Evolutionary conservation across 2,797 vertebrate species (phyloP).

Genomic region (Hippopotamyrus pictus): DNA sequence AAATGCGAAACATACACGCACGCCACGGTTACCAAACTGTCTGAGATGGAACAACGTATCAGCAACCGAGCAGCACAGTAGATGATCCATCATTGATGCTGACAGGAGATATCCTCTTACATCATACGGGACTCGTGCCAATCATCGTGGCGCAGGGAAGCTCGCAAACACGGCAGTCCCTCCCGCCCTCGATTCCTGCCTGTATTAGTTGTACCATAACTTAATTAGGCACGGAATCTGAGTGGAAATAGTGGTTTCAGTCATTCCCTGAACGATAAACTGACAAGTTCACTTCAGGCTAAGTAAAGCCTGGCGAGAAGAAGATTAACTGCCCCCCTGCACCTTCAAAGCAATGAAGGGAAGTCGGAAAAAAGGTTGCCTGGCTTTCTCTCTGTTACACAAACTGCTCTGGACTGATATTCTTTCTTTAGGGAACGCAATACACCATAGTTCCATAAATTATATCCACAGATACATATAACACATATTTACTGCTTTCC

Average conservation of each 20-base stretch:
- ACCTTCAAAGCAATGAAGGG: constrained; percentile 42
- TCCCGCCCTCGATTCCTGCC: constrained; percentile 37
- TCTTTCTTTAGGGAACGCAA: constrained; percentile 8
- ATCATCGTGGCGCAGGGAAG: constrained; percentile 24
- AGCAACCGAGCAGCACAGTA: background rate
- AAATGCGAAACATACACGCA: background rate
- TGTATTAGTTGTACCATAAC: constrained; percentile 25
- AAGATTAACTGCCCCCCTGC: constrained; percentile 46
- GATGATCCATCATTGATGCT: background rate
- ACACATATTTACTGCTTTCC: constrained; percentile 58
- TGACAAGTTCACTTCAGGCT: constrained; percentile 52
- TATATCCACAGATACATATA: constrained; percentile 53
- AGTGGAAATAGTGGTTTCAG: constrained; percentile 67
- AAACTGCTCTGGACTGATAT: background rate
- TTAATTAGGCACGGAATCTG: constrained; percentile 33
- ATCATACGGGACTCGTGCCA: constrained; percentile 21
- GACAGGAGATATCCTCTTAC: constrained; percentile 9
- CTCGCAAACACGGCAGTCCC: constrained; percentile 17
- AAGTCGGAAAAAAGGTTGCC: constrained; percentile 22
- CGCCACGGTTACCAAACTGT: background rate
- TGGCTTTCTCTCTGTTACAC: constrained; percentile 42
- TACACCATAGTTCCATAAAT: constrained; percentile 54
- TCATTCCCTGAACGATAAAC: constrained; percentile 66
- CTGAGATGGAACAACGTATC: constrained; percentile 25
- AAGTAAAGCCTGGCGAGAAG: constrained; percentile 56